These are phyloP conservation scores for Erebia ligea DNA, from an alignment of 2,888 invertebrate species.

Conservation along the genomic window DNA sequence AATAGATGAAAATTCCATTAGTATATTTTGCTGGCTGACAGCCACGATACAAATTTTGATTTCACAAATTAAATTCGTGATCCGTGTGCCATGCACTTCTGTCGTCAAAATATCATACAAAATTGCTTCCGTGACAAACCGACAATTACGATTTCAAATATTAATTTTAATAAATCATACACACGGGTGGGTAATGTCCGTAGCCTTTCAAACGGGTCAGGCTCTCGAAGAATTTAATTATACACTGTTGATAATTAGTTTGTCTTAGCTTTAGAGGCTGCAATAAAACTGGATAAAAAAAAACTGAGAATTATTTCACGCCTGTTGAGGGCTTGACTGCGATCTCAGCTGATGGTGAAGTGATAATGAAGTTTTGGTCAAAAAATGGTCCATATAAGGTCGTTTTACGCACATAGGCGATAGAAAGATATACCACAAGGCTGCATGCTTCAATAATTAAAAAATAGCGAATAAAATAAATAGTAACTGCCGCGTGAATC, in stretches of 20 bases:
- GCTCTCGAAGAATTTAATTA: conserved; percentile 20
- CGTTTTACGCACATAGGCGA: too few relatives aligned
- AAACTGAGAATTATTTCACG: neutral
- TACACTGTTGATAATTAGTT: conserved; percentile 15
- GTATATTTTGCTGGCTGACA: neutral
- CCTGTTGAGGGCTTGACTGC: too few relatives aligned
- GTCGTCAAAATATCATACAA: conserved; percentile 23
- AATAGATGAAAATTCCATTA: too few relatives aligned
- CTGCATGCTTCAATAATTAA: too few relatives aligned
- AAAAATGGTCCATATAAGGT: too few relatives aligned
- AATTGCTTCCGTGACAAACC: conserved; percentile 31
- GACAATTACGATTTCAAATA: conserved; percentile 22
- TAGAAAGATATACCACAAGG: too few relatives aligned
- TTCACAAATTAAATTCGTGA: conserved; percentile 29
- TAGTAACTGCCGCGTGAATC: too few relatives aligned
- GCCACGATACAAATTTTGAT: neutral
- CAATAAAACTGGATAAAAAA: too few relatives aligned
- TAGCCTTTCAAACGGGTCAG: conserved; percentile 19
- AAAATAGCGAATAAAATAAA: too few relatives aligned
- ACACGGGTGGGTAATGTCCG: neutral
- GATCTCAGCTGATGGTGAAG: too few relatives aligned
- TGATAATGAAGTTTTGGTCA: too few relatives aligned
- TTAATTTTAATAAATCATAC: conserved; percentile 18
- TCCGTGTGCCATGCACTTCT: conserved; percentile 24
- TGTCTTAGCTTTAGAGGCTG: neutral